Percentiles rank a stretch among this genome's conserved stretches.
phyloP scores from a whole-genome alignment of 2,888 invertebrate genomes.

The Acanthosepion esculentum region DNA sequence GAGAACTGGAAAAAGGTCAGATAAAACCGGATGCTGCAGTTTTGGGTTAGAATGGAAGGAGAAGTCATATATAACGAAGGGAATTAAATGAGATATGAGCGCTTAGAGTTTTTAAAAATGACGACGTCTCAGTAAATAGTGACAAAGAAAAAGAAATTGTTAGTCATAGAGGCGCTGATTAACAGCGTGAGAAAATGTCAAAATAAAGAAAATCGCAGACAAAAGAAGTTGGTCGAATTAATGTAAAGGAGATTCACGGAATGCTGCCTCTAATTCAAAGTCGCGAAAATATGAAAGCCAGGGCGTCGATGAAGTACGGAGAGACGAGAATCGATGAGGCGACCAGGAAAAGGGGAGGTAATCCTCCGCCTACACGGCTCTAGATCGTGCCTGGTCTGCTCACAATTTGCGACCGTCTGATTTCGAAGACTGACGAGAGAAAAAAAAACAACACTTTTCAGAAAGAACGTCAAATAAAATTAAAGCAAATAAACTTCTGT shows the following conservation, averaged over 20 bases:
- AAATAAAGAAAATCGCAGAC: too few species aligned
- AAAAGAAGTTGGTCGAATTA: background rate
- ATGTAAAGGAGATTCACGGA: background rate
- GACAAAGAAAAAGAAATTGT: too few species aligned
- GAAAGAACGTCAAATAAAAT: background rate
- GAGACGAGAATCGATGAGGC: background rate
- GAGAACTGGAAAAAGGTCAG: too few species aligned
- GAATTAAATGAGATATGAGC: too few species aligned
- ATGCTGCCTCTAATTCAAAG: background rate
- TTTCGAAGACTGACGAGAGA: background rate
- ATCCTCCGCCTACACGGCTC: background rate
- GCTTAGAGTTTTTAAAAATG: too few species aligned
- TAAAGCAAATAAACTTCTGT: background rate
- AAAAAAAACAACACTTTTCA: background rate
- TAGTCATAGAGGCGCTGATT: too few species aligned
- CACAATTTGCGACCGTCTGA: background rate
- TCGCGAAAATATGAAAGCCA: background rate
- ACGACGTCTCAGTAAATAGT: too few species aligned
- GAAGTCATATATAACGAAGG: too few species aligned
- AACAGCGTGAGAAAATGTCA: too few species aligned
- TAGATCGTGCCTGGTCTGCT: background rate
- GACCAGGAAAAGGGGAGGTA: slow-evolving; percentile 10
- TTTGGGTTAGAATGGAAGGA: too few species aligned
- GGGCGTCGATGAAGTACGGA: background rate
- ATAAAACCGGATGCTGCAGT: too few species aligned